Percentiles rank a stretch among this genome's conserved stretches.
These are phyloP conservation scores for Carettochelys insculpta DNA, from an alignment of 2,113 vertebrate species.

Conservation along the genomic window DNA sequence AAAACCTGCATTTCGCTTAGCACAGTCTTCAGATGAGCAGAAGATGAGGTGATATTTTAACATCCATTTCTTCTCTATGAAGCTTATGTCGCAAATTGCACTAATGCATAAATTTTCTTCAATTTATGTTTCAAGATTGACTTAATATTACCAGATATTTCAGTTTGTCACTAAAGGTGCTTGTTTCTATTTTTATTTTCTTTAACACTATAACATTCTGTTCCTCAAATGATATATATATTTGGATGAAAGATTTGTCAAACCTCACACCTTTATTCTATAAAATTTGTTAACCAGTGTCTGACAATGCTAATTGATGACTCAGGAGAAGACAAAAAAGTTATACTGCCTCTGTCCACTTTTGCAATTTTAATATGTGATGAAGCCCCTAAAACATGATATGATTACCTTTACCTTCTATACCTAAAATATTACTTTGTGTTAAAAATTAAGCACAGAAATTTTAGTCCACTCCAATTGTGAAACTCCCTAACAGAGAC, in stretches of 20 bases:
- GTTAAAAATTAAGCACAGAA: not conserved
- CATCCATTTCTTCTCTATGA: not conserved
- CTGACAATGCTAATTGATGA: not conserved
- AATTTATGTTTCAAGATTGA: not conserved
- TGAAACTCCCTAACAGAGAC: not conserved
- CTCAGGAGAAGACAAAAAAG: not conserved
- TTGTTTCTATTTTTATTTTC: conserved; percentile 1
- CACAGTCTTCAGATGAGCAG: not conserved
- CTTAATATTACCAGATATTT: not conserved
- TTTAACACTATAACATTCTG: not conserved
- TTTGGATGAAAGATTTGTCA: not conserved
- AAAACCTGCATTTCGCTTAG: conserved; percentile 9
- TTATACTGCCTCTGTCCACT: not conserved
- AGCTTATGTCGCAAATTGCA: not conserved
- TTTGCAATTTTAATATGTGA: not conserved
- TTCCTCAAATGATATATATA: not conserved
- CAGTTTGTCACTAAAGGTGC: not conserved
- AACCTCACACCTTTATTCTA: conserved; percentile 3
- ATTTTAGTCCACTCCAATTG: not conserved
- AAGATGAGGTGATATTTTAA: conserved; percentile 21
- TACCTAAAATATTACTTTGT: not conserved
- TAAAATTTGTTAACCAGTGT: not conserved
- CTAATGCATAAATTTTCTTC: not conserved
- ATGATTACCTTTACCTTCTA: not conserved
- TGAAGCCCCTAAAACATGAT: not conserved